phyloP scores from a whole-genome alignment of 1,140 invertebrate genomes.

The Anadara kagoshimensis region DNA sequence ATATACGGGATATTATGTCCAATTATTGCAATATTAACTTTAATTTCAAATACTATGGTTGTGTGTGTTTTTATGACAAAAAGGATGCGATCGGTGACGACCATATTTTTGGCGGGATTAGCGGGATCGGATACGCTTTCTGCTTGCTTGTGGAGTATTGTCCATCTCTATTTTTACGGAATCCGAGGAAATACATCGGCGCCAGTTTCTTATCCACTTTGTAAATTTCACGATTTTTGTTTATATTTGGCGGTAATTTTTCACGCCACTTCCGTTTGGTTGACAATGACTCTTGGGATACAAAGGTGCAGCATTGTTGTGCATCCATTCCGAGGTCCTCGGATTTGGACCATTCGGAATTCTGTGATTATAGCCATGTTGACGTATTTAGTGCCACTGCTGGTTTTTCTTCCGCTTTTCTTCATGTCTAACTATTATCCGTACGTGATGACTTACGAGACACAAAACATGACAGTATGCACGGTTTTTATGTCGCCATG shows the following conservation, averaged over 20 bases:
- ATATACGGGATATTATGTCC: slow-evolving; percentile 38
- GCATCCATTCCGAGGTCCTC: slow-evolving; percentile 36
- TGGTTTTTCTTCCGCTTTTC: slow-evolving; percentile 35
- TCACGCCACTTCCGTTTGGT: slow-evolving; percentile 39
- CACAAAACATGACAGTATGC: slow-evolving; percentile 11
- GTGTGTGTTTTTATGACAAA: slow-evolving; percentile 35
- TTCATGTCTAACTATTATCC: slow-evolving; percentile 35
- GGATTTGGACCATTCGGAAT: slow-evolving; percentile 42
- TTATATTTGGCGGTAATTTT: slow-evolving; percentile 39
- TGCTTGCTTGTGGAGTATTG: slow-evolving; percentile 23
- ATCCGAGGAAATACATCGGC: slow-evolving; percentile 11
- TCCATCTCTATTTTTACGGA: slow-evolving; percentile 26
- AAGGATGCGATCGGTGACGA: slow-evolving; percentile 26
- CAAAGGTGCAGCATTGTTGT: slow-evolving; percentile 41
- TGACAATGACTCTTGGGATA: slow-evolving; percentile 40
- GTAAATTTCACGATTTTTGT: slow-evolving; percentile 21
- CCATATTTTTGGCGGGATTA: slow-evolving; percentile 26
- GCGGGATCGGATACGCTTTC: slow-evolving; percentile 22
- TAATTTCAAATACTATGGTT: slow-evolving; percentile 34
- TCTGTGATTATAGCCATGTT: slow-evolving; percentile 32
- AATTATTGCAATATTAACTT: slow-evolving; percentile 20
- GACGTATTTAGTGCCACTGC: slow-evolving; percentile 29
- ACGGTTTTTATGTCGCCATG: slow-evolving; percentile 11
- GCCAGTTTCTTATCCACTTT: slow-evolving; percentile 18
- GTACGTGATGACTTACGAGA: slow-evolving; percentile 12